phyloP scores from a whole-genome alignment of 2,888 invertebrate species.

The Zeuzera pyrina region DNA sequence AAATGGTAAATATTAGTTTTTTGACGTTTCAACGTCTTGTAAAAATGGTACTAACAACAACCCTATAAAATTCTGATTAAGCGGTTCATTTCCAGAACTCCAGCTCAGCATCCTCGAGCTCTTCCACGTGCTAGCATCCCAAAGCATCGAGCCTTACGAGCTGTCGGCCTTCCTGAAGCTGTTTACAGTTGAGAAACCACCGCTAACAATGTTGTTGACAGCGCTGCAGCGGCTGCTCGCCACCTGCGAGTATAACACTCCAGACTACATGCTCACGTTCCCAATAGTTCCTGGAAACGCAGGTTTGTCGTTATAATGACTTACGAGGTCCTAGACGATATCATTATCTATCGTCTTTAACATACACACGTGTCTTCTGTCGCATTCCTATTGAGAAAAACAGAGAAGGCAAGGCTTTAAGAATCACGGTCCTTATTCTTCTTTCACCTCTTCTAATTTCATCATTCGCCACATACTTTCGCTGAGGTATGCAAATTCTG shows the following conservation, averaged over 20 bases:
- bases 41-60: background rate
- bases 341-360: no score
- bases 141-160: slow-evolving; percentile 66
- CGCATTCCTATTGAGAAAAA: no score
- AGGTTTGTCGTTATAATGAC: slow-evolving; percentile 5
- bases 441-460: no score
- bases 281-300: slow-evolving; percentile 36
- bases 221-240: slow-evolving; percentile 48
- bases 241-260: slow-evolving; percentile 49
- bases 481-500: no score
- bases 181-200: slow-evolving; percentile 71
- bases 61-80: background rate
- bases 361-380: no score
- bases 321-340: no score
- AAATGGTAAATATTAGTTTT: background rate
- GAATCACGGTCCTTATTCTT: no score
- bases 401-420: no score
- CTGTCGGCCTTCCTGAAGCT: slow-evolving; percentile 74
- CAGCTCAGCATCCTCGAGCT: slow-evolving; percentile 78
- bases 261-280: slow-evolving; percentile 71
- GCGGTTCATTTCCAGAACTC: slow-evolving; percentile 58
- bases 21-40: background rate
- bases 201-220: slow-evolving; percentile 66
- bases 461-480: no score
- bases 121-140: slow-evolving; percentile 66